Evolutionary conservation across 37 sponge, comb jelly and placozoan species (phyloP), one percentile per base, ranked within the genome.

Genomic region (Tethya wilhelma): DNA sequence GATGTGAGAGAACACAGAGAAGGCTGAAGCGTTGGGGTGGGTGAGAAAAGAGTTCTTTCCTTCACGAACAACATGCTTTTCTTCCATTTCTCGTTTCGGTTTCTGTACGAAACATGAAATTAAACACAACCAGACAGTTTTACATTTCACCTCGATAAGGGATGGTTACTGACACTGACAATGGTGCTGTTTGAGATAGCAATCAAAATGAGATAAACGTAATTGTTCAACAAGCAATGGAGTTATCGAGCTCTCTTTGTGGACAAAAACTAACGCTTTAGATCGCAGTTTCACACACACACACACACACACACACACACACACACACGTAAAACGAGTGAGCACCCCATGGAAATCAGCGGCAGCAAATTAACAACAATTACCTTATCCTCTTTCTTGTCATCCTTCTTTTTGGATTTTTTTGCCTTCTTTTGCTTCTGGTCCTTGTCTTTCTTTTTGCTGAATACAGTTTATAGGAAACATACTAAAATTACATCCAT

Each of bases 1-100:
- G 45, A 91, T 75, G 55, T 83, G 92, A 37, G 78, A 71, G 74
- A 79, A 91, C 17, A 91, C 70, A 56, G 92, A 77, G 80, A 84
- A 91, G 31, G 64, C 42, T 31, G 92, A 87, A 22, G 92, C 75
- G 79, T 86, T 83, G 37, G 84, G 78, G 64, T 73, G 66, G 26
- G 87, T 79, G 25, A 87, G 62, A 44, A 91, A 88, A 7, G 91
- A 86, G 64, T 83, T 91, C 19, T 74, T 29, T 9, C 84, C 88
- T 45, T 91, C 92, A 20, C 92, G 74, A 44, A 80, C 34, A 22
- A 91, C 84, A 28, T 34, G 46, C 79, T 91, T 91, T 67, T 79
- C 46, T 26, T 82, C 78, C 1, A 32, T 14, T 46, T 79, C 67
- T 38, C 59, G 79, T 42, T 73, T 73, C 26, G 46, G 69, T 28